Base-by-base conservation (phyloP, 1,140 invertebrate genomes). In the Akabosia matsudoensis region DNA sequence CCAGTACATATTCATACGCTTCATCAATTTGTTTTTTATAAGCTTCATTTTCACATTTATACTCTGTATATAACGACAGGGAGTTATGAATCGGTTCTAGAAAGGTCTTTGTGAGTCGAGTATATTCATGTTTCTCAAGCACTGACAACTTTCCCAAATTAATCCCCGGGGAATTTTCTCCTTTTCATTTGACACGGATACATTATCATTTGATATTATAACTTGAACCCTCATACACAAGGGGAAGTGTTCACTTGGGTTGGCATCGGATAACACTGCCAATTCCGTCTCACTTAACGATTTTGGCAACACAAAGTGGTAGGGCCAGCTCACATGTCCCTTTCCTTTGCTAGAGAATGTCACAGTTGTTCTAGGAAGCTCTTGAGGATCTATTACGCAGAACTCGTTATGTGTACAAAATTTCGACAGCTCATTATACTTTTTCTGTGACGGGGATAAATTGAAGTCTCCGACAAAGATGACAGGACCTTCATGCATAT, bases 211-310 rank as follows among this genome's bases (percentile, higher is more conserved):
- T 13, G 45, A 51, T n/a, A 10, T 51, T n/a, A n/a, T 67, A 13
- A 67, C 13, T 10, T 2, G 4, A 67, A 67, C 13, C 3, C 30
- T 30, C 1, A 61, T 13, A n/a, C 24, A 14, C 14, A 67, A 1
- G 28, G 61, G 61, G 31, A 30, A 16, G 61, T 67, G 61, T 13
- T 67, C 61, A 67, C 61, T 67, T 28, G 61, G 3, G 61, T 67
- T 10, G 28, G 61, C 30, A 30, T 67, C 7, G 31, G 3, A 7
- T 45, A 45, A 18, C 7, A 45, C 37, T 45, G 3, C 1, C 3
- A 7, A 67, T 30, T 31, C n/a, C 31, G 26, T 1, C 7, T 14
- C 30, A 16, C 3, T 31, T 30, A 67, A 3, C 26, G 3, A 7
- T 30, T 30, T 10, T 67, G 61, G 13, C 3, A n/a, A 30, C 1